Percentiles rank a stretch among this genome's conserved stretches.
Evolutionary conservation across 2,797 vertebrate genomes (phyloP).

Genomic region (Galaxias olidus): DNA sequence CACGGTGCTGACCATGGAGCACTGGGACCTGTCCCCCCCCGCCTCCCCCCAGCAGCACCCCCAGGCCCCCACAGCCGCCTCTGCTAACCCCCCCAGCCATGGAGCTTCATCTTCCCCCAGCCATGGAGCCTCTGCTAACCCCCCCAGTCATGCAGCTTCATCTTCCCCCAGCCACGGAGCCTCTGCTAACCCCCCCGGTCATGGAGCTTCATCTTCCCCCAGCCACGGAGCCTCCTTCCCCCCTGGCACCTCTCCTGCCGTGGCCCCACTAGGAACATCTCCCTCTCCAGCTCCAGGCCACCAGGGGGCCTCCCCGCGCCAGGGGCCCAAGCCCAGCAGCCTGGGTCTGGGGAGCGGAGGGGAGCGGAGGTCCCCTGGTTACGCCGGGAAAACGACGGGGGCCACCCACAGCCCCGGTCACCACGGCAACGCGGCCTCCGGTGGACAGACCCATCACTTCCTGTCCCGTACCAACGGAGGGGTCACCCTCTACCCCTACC

Average conservation of each 20-base stretch:
- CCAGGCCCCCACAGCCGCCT: constrained; percentile 17
- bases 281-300: constrained; percentile 67
- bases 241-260: constrained; percentile 10
- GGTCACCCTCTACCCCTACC: constrained; percentile 93
- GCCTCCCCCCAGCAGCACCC: constrained; percentile 76
- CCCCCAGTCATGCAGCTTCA: constrained; percentile 12
- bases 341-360: constrained; percentile 83
- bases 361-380: constrained; percentile 87
- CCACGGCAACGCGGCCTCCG: constrained; percentile 67
- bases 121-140: constrained; percentile 30
- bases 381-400: constrained; percentile 78
- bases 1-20: constrained; percentile 91
- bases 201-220: constrained; percentile 10
- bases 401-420: constrained; percentile 77
- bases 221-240: constrained; percentile 13
- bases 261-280: neutral
- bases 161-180: constrained; percentile 22
- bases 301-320: constrained; percentile 67
- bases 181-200: neutral
- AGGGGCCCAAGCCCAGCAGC: constrained; percentile 85
- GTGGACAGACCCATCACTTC: constrained; percentile 85
- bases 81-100: constrained; percentile 14
- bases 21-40: constrained; percentile 84
- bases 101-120: constrained; percentile 18
- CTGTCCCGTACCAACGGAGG: constrained; percentile 87